Base-by-base conservation (phyloP, 2,888 invertebrate species). In the Litoditis marina region DNA sequence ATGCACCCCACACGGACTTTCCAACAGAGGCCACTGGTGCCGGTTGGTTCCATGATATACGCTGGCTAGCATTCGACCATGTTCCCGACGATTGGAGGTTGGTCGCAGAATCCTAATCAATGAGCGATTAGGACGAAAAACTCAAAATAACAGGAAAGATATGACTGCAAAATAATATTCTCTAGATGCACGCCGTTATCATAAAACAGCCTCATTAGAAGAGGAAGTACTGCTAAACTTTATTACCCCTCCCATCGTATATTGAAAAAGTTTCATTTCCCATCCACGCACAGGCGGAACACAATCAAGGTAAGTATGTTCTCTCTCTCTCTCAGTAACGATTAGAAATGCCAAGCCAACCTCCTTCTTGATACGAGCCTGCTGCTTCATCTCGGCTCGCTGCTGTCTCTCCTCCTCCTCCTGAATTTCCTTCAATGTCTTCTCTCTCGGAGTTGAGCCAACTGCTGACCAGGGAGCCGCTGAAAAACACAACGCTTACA, bases 391-490 rank as follows among this genome's bases (percentile, higher is more conserved):
- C 47, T 69, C 68, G n/a, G 55, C 63, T 13, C 52, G 53, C 47
- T 63, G 31, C 32, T 69, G 60, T 16, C 73, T 47, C 28, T 75
- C 72, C 46, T 73, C 71, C 42, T 69, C 74, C 1, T 57, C 57
- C 36, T 69, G 62, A 51, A 62, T 62, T 25, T 62, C 62, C 16
- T 51, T 47, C n/a, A 62, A 46, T 31, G 57, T 57, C 51, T 62
- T 62, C 49, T 62, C 62, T 16, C 51, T 36, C 13, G 44, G 22
- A 27, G 32, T 39, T 31, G 16, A 28, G 19, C 25, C 30, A 47
- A 22, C 11, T 2, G 32, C 34, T 7, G 44, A 27, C 62, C 62
- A 62, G n/a, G 62, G 36, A 5, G 57, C 57, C 42, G 19, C 51
- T 42, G 42, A 6, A 36, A 42, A 7, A 30, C 11, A 28, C 11